These are phyloP conservation scores for Galerucella nymphaeae DNA, from an alignment of 2,888 invertebrate genomes.

Conservation along the genomic window DNA sequence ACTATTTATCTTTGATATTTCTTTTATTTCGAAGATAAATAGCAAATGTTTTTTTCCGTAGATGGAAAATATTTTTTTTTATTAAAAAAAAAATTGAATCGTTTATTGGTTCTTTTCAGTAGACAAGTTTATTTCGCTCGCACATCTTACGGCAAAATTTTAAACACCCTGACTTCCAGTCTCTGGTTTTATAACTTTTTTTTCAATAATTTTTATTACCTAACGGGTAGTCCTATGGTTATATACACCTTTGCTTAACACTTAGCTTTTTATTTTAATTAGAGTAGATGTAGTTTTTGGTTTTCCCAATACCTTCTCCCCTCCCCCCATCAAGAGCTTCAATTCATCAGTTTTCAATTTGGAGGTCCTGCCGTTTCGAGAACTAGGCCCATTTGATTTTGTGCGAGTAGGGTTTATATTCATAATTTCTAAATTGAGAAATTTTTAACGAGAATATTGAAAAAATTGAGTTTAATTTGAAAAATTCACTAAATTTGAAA, in stretches of 20 bases:
- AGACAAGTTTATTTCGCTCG: conserved; percentile 52
- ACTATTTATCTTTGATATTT: not conserved
- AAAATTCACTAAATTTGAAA: no score
- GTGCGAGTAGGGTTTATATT: not conserved
- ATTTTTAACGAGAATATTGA: no score
- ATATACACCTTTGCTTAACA: conserved; percentile 54
- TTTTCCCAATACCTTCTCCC: conserved; percentile 43
- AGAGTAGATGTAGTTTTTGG: conserved; percentile 49
- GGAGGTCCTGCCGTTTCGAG: conserved; percentile 18
- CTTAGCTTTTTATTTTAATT: conserved; percentile 36
- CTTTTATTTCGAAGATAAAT: not conserved
- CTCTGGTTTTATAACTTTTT: conserved; percentile 60
- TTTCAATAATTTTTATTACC: conserved; percentile 47
- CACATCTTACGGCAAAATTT: conserved; percentile 62
- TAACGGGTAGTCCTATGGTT: conserved; percentile 58
- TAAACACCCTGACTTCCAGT: conserved; percentile 63
- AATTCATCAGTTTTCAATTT: conserved; percentile 23
- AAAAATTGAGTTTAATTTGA: no score
- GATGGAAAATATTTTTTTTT: no score
- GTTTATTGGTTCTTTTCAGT: conserved; percentile 47
- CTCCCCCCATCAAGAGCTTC: conserved; percentile 11
- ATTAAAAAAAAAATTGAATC: conserved; percentile 7
- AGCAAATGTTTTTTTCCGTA: not conserved
- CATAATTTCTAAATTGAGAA: no score
- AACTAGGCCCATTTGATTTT: conserved; percentile 1